Percentiles rank a stretch among this genome's conserved stretches.
Conservation (phyloP, 2,888 invertebrate genomes). For the Amphipyra berbera region DNA sequence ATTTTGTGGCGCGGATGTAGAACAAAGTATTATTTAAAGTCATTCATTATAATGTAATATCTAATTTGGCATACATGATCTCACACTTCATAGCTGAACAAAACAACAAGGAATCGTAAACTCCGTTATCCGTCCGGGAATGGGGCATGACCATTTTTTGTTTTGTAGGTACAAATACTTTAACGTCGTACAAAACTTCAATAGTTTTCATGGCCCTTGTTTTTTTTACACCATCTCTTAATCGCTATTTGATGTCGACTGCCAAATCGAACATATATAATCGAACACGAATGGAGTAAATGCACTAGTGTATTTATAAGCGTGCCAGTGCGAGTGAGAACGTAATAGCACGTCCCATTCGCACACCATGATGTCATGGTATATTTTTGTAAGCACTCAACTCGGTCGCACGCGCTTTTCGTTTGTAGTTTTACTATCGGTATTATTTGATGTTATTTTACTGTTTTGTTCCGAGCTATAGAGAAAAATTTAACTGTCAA, state of each 20-base stretch:
- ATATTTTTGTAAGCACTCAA: conserved; percentile 84
- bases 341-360: conserved; percentile 70
- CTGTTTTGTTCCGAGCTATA: conserved; percentile 26
- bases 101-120: conserved; percentile 66
- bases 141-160: conserved; percentile 67
- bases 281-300: conserved; percentile 81
- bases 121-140: conserved; percentile 74
- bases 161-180: conserved; percentile 28
- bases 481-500: conserved; percentile 14
- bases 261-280: conserved; percentile 67
- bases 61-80: conserved; percentile 71
- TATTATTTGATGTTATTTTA: conserved; percentile 64
- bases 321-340: conserved; percentile 70
- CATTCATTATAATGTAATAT: conserved; percentile 66
- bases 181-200: conserved; percentile 35
- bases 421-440: conserved; percentile 78
- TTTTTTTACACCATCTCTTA: conserved; percentile 51
- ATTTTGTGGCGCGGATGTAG: conserved; percentile 31
- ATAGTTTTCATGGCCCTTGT: conserved; percentile 53
- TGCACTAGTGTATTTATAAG: conserved; percentile 81
- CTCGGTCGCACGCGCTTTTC: conserved; percentile 80
- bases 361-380: conserved; percentile 89
- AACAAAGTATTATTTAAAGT: conserved; percentile 53
- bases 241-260: conserved; percentile 59
- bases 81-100: conserved; percentile 65